phyloP scores from a whole-genome alignment of 2,113 vertebrate genomes.

The Myrmophylax atrothorax region DNA sequence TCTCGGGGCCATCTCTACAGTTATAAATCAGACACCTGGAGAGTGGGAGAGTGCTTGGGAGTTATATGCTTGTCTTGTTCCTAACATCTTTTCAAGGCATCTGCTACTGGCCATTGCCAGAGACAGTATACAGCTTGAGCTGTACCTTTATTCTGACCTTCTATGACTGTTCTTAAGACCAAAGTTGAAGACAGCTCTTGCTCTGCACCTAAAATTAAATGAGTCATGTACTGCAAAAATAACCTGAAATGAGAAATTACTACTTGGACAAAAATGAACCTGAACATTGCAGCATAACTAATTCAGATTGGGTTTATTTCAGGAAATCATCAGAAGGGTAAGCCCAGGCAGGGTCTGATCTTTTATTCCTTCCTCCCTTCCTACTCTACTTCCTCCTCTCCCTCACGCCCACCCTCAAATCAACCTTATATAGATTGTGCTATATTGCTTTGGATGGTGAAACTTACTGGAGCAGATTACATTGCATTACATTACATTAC shows the following conservation, averaged over 20 bases:
- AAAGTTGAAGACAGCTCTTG: background rate
- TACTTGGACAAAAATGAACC: background rate
- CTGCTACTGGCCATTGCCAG: background rate
- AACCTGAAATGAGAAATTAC: conserved; percentile 6
- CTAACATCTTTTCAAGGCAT: background rate
- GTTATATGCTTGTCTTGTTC: background rate
- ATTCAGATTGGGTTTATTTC: background rate
- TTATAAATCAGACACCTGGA: background rate
- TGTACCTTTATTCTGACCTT: background rate
- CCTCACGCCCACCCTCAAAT: background rate
- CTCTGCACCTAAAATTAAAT: conserved; percentile 10
- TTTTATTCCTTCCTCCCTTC: background rate
- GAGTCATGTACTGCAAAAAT: background rate
- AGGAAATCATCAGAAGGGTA: background rate
- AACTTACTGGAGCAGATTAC: background rate
- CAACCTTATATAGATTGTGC: background rate
- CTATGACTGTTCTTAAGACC: conserved; percentile 4
- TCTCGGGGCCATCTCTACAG: background rate
- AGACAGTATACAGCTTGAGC: background rate
- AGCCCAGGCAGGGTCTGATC: background rate
- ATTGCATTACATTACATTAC: background rate
- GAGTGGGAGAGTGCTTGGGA: background rate
- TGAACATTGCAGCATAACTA: background rate
- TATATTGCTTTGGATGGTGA: background rate
- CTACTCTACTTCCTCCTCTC: background rate